These are phyloP conservation scores for Rutilus rutilus DNA, from an alignment of 2,113 vertebrate genomes.

Conservation along the genomic window DNA sequence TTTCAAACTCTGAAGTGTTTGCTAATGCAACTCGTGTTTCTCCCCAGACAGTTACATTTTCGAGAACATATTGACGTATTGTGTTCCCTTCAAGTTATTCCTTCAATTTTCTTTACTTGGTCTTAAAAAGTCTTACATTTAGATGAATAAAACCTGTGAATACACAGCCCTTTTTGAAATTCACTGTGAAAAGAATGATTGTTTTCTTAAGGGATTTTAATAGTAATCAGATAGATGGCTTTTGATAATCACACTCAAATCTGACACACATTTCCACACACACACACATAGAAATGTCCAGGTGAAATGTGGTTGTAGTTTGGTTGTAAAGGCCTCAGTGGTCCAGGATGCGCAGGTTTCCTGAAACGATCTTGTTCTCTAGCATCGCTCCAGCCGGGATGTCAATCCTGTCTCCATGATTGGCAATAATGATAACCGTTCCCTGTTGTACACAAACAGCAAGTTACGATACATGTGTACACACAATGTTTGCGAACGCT, in stretches of 20 bases:
- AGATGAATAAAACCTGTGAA: too few relatives aligned
- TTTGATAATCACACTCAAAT: background rate
- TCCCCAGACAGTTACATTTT: too few relatives aligned
- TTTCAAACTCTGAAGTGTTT: too few relatives aligned
- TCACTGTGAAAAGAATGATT: background rate
- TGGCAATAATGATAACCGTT: slow-evolving; percentile 98
- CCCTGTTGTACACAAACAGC: slow-evolving; percentile 77
- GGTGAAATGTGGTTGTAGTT: slow-evolving; percentile 7
- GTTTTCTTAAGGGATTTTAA: background rate
- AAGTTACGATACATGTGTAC: background rate
- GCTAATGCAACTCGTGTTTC: too few relatives aligned
- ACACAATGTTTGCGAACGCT: background rate
- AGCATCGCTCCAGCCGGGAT: slow-evolving; percentile 95
- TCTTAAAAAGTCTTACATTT: too few relatives aligned
- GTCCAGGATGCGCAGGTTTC: slow-evolving; percentile 96
- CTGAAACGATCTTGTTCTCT: slow-evolving; percentile 98
- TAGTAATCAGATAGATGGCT: background rate
- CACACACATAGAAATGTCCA: slow-evolving; percentile 31
- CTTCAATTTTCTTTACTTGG: too few relatives aligned
- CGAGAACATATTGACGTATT: too few relatives aligned
- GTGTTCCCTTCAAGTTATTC: too few relatives aligned
- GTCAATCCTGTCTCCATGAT: slow-evolving; percentile 95
- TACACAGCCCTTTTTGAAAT: background rate
- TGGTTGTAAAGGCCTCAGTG: slow-evolving; percentile 79
- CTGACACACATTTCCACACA: background rate